Evolutionary conservation across 2,797 vertebrate species (phyloP), one percentile per base, ranked within the genome.

Genomic region (Mallotus villosus): DNA sequence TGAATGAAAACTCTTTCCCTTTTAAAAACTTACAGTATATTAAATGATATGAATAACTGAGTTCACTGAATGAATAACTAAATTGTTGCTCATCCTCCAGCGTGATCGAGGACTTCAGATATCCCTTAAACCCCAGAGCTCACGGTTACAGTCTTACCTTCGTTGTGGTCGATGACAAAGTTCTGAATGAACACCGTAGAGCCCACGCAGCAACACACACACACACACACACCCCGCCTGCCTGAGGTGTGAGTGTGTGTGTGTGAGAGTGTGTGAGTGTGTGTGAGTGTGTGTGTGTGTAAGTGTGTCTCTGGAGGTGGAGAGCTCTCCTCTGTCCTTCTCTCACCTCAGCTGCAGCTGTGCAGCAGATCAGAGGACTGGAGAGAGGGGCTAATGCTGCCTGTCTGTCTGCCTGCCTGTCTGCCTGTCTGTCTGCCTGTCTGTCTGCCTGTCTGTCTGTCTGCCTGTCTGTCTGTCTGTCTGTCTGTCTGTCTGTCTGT

Each of bases 331-430:
- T 64, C 37, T 34, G 72, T 67, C 67, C 78, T 22, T 82, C 71
- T 51, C 76, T 65, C 76, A 76, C 77, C 73, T 78, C 60, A 12
- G 17, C 67, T 70, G 72, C 78, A 79, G 74, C 74, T 78, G 74
- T 58, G 70, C 76, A 67, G 71, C 59, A 67, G 67, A 59, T 72
- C 12, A 46, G 81, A 74, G 60, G 71, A 80, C 64, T 69, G 72
- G 70, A 63, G 70, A 82, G 25, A 59, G 51, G 29, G n/a, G 37
- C 27, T 29, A 62, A 27, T 60, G 34, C 22, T 61, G 59, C 4
- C 27, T 29, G 27, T 1, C 4, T n/a, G 51, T 1, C 21, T 61
- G 59, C 2, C 21, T 60, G 24, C 14, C 59, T 27, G 59, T 8
- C 59, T 61, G 59, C 22, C 37, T 41, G 37, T 3, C 9, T 21